Percentiles rank a stretch among this genome's conserved stretches.
phyloP scores from a whole-genome alignment of 2,113 vertebrate genomes.

The Hyperoodon ampullatus region DNA sequence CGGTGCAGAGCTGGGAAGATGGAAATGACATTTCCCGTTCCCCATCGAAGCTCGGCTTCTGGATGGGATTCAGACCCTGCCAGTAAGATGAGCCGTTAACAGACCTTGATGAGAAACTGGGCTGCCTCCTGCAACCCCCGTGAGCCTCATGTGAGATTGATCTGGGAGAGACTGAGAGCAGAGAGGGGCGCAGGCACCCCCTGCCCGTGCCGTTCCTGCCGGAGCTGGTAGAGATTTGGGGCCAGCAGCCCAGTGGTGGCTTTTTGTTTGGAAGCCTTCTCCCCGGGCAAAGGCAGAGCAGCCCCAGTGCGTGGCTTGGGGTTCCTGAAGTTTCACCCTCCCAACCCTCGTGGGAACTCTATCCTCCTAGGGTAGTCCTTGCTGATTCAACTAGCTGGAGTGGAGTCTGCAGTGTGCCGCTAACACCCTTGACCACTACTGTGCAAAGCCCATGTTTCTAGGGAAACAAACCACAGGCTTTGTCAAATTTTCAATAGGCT shows the following conservation, averaged over 20 bases:
- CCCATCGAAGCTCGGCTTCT: not conserved
- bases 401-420: not conserved
- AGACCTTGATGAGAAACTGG: not conserved
- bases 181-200: not conserved
- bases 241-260: not conserved
- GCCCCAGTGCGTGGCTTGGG: not conserved
- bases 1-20: not conserved
- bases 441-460: constrained; percentile 24
- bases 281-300: not conserved
- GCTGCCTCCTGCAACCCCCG: not conserved
- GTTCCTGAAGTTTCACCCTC: not conserved
- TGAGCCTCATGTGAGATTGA: not conserved
- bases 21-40: not conserved
- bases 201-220: not conserved
- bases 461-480: not conserved
- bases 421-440: not conserved
- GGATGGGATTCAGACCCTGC: not conserved
- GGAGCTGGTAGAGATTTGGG: not conserved
- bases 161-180: not conserved
- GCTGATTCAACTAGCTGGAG: not conserved
- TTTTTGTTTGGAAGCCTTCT: constrained; percentile 11
- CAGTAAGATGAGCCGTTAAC: not conserved
- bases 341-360: not conserved
- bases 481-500: constrained; percentile 20
- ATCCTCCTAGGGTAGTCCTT: not conserved